Conservation (phyloP, 2,888 invertebrate genomes). For the Leucania comma region DNA sequence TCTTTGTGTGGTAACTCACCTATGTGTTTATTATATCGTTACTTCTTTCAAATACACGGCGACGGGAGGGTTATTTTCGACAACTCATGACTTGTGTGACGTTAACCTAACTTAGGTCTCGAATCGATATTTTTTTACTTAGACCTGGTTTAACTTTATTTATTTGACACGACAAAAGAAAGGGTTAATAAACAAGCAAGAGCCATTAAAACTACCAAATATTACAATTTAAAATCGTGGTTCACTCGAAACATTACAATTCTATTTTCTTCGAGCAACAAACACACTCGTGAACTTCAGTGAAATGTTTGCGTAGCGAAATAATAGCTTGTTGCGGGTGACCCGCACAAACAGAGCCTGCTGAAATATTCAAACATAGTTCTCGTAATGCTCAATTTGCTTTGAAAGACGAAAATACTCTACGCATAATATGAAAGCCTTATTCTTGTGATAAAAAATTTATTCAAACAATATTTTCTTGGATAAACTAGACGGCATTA, state of each 20-base stretch:
- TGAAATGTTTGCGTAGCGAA: constrained; percentile 21
- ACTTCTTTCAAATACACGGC: not conserved
- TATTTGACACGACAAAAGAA: not conserved
- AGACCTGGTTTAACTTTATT: no score
- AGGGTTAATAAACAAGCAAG: not conserved
- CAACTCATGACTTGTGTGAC: not conserved
- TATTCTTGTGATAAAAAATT: constrained; percentile 11
- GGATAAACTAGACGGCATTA: constrained; percentile 5
- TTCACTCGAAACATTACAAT: not conserved
- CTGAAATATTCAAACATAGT: constrained; percentile 54
- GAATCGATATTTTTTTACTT: no score
- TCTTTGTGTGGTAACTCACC: not conserved
- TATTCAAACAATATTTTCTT: constrained; percentile 22
- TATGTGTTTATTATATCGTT: not conserved
- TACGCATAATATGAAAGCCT: constrained; percentile 7
- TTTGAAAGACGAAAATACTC: constrained; percentile 35
- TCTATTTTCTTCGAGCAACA: constrained; percentile 26
- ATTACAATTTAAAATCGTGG: not conserved
- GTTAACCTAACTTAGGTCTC: no score
- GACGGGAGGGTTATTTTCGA: fast-evolving
- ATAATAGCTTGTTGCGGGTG: constrained; percentile 30
- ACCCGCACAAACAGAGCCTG: constrained; percentile 26
- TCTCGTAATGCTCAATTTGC: constrained; percentile 54
- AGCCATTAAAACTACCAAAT: not conserved
- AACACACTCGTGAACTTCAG: constrained; percentile 11